phyloP scores from a whole-genome alignment of 2,113 vertebrate species.

The Pseudonaja textilis region DNA sequence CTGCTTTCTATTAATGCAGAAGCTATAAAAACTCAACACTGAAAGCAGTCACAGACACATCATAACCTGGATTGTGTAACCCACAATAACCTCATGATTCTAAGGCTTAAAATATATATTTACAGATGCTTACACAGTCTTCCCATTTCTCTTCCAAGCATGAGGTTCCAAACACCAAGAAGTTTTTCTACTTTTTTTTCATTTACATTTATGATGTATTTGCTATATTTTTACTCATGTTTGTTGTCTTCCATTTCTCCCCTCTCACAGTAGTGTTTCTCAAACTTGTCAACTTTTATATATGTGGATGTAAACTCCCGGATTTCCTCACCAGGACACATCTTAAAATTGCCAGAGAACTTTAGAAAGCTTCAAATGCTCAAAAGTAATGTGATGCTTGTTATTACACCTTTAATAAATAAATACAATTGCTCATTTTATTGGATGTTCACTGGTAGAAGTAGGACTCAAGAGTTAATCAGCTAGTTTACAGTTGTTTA shows the following conservation, averaged over 20 bases:
- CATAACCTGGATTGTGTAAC: conserved; percentile 21
- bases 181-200: neutral
- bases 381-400: neutral
- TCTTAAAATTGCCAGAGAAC: neutral
- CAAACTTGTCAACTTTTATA: neutral
- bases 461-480: neutral
- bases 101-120: neutral
- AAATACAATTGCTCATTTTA: neutral
- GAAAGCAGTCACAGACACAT: neutral
- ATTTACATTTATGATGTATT: neutral
- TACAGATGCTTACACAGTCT: neutral
- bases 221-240: neutral
- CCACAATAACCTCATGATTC: neutral
- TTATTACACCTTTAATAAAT: neutral
- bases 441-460: neutral
- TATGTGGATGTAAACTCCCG: neutral
- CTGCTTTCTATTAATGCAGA: conserved; percentile 9
- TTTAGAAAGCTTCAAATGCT: neutral
- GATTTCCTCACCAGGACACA: neutral
- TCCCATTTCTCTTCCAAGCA: neutral
- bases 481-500: neutral
- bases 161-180: neutral
- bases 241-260: neutral
- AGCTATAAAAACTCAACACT: conserved; percentile 3
- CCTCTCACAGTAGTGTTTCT: neutral